phyloP scores from a whole-genome alignment of 2,113 vertebrate genomes.

The Oenanthe melanoleuca region DNA sequence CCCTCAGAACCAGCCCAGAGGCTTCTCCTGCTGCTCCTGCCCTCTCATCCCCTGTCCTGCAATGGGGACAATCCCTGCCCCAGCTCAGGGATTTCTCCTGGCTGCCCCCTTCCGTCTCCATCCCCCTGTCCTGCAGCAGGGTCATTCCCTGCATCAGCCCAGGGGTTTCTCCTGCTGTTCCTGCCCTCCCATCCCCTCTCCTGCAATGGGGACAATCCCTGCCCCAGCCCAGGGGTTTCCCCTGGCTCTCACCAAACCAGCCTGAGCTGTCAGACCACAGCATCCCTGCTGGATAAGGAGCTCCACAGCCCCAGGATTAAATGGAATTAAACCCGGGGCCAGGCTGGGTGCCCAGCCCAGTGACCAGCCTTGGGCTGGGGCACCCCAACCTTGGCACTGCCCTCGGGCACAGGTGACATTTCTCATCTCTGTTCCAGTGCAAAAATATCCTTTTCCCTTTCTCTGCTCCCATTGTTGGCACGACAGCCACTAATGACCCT shows the following conservation, averaged over 20 bases:
- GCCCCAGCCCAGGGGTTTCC: not conserved
- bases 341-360: accelerated
- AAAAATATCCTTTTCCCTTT: not conserved
- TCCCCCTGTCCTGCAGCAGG: too few relatives aligned
- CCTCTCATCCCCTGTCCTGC: not conserved
- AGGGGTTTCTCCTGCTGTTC: too few relatives aligned
- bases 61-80: too few relatives aligned
- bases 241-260: accelerated
- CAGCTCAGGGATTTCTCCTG: too few relatives aligned
- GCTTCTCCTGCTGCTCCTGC: not conserved
- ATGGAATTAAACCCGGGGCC: not conserved
- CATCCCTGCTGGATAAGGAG: accelerated
- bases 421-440: not conserved
- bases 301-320: not conserved
- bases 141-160: too few relatives aligned
- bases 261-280: not conserved
- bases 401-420: not conserved
- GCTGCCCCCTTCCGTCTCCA: too few relatives aligned
- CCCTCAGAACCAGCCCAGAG: not conserved
- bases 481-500: not conserved
- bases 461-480: not conserved
- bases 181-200: too few relatives aligned
- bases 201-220: too few relatives aligned
- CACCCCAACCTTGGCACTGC: accelerated
- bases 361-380: accelerated